Conservation (phyloP, 2,113 vertebrate genomes). For the Melozone crissalis region DNA sequence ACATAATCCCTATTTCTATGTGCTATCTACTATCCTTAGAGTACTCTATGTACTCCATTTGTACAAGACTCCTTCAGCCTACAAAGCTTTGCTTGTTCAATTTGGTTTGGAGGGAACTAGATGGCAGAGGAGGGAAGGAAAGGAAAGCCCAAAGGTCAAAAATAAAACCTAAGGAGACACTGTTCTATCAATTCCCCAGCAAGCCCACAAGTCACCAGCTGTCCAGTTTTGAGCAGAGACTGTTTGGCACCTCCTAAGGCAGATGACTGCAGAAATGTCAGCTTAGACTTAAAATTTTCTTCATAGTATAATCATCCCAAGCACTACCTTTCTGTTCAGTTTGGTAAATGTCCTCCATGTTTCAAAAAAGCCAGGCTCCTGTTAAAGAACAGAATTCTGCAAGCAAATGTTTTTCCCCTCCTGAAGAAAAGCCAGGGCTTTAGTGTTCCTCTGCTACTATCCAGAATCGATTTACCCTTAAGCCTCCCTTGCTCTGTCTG, state of each 20-base stretch:
- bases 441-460: neutral
- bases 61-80: neutral
- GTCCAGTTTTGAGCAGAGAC: neutral
- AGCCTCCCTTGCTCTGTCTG: neutral
- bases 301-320: neutral
- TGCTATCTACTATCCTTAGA: neutral
- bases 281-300: neutral
- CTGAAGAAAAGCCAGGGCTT: neutral
- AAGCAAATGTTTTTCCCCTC: neutral
- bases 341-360: neutral
- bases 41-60: neutral
- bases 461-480: slow-evolving; percentile 29
- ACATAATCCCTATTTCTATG: neutral
- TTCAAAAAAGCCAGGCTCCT: neutral
- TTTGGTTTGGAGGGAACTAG: neutral
- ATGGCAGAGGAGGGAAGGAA: neutral
- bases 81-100: neutral
- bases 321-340: neutral
- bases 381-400: neutral
- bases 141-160: neutral
- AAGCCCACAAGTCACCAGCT: neutral
- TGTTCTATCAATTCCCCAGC: neutral
- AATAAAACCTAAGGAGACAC: neutral
- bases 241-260: neutral
- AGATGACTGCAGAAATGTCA: neutral